Base-by-base conservation (phyloP, 2,888 invertebrate species). In the Seira sanloemensis region DNA sequence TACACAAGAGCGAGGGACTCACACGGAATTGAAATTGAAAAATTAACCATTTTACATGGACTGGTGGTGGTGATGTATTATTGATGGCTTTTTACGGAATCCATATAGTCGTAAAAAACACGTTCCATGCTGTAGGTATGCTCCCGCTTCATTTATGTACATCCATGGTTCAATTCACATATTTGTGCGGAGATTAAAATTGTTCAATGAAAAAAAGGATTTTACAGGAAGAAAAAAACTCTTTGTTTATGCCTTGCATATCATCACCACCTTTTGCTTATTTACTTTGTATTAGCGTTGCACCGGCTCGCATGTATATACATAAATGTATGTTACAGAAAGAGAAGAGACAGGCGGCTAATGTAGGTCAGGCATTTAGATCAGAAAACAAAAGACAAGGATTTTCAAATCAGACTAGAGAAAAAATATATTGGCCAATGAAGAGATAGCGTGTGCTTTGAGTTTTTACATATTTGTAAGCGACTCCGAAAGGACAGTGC, bases 351-450 rank as follows among this genome's bases (percentile, higher is more conserved):
- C 83, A 83, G 83, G 78, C 78, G 78, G 83, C 78, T 83, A 73
- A 83, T 74, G 78, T 83, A 83, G 83, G 83, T 83, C 83, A 83
- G 83, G 83, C 83, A 83, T 82, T 82, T 82, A 62, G 82, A 77
- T 80, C 80, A 80, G 73, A 79, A 74, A 58, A 81, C 81, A 76
- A 76, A 82, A 77, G 76, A 58, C 58, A 58, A 58, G 58, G 58
- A 58, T 58, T 58, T 58, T 58, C n/a, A n/a, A 18, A 58, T 58
- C n/a, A 58, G 58, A 58, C 58, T 18, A 58, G 58, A 18, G n/a
- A 58, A 58, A 58, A 58, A 58, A 16, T 16, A 58, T 12, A 12
- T 5, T 58, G 16, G 58, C 5, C n/a, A 18, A 58, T 58, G 58
- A 7, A 18, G 16, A 58, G 58, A 58, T 58, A 58, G 4, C 58